Base-by-base conservation (phyloP, 2,888 invertebrate genomes). In the Pasiphila rectangulata region DNA sequence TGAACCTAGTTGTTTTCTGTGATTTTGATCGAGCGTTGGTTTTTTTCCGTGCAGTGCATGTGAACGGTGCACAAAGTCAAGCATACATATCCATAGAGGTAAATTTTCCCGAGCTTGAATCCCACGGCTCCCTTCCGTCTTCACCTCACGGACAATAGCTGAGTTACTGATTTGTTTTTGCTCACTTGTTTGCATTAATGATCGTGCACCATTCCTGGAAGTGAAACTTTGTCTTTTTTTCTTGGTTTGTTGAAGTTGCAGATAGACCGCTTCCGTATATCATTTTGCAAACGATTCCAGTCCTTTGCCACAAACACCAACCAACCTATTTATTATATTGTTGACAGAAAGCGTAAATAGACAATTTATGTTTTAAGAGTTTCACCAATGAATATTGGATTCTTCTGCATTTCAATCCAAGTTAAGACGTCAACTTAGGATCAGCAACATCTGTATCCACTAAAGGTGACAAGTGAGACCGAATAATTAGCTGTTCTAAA, bases 101-200 rank as follows among this genome's bases (percentile, higher is more conserved):
- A 69, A 61, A 72, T 73, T 78, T 86, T 83, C 83, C 82, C 83
- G 83, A 79, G 78, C 66, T 66, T 61, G 59, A 61, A 75, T 83
- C 86, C 80, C 87, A 85, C 86, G 83, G 63, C 64, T 64, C 66
- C 73, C 81, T 81, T 78, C 82, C 79, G 78, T 74, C 79, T 77
- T 70, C 72, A 67, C 70, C 67, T 73, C 70, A 67, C 66, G 76
- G 71, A 71, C 73, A 86, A 85, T 84, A 71, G 80, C 74, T 66
- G 72, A 72, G 66, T 76, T 79, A 77, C 76, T 74, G 74, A 69
- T 66, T 62, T 41, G 45, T 54, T 69, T 78, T 86, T 87, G 85
- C 82, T 78, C 73, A 73, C 76, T 79, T 79, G 72, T 75, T 73
- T 76, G 72, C 75, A 71, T 78, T 75, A 78, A 75, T 77, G 65